Conservation (phyloP, 1,140 invertebrate species). For the Geopemphigus sp. region DNA sequence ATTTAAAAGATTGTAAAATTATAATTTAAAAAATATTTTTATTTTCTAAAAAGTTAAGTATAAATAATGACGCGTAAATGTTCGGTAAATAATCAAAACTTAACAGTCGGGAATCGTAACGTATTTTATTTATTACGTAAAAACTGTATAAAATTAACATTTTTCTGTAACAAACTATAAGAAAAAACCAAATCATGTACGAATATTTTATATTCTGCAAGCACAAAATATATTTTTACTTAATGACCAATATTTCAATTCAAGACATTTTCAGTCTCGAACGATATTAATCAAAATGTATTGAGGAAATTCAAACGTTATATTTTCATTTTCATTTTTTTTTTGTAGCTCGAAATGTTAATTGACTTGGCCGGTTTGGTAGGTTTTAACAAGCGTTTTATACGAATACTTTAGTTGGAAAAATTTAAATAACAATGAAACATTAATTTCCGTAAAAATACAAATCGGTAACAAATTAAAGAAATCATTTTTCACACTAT, state of each 20-base stretch:
- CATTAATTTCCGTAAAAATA: conserved; percentile 29
- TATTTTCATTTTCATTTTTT: not conserved
- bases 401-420: not conserved
- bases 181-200: not conserved
- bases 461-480: conserved; percentile 27
- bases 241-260: not conserved
- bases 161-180: not conserved
- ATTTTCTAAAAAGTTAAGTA: not conserved
- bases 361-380: not conserved
- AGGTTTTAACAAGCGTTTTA: not conserved
- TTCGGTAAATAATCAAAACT: not conserved
- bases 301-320: conserved; percentile 9
- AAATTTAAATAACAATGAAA: conserved; percentile 24
- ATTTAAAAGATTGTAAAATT: not conserved
- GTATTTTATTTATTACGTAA: not conserved
- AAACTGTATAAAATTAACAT: not conserved
- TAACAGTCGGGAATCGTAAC: not conserved
- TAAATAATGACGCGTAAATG: not conserved
- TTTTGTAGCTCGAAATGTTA: not conserved
- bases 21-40: too few relatives aligned
- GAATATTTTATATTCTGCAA: not conserved
- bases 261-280: not conserved
- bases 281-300: not conserved
- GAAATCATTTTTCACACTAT: conserved; percentile 16
- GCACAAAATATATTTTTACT: not conserved